These are phyloP conservation scores for Conger conger DNA, from an alignment of 2,113 vertebrate genomes.

Conservation along the genomic window DNA sequence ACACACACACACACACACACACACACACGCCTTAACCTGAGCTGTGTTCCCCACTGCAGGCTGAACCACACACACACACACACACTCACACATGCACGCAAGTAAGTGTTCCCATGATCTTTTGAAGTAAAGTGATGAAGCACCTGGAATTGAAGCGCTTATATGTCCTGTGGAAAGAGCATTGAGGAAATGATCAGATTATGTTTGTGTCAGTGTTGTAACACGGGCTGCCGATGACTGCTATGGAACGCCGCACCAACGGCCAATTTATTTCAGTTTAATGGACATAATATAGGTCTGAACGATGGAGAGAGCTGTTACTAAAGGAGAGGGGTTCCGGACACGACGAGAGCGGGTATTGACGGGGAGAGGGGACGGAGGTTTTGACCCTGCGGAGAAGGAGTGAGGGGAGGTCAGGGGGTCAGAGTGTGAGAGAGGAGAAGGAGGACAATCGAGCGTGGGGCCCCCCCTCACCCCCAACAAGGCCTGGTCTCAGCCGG, in stretches of 20 bases:
- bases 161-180: constrained; percentile 13
- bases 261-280: constrained; percentile 7
- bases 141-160: constrained; percentile 4
- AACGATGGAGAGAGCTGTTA: neutral
- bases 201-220: constrained; percentile 11
- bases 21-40: neutral
- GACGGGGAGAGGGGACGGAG: neutral
- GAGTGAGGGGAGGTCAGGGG: neutral
- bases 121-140: neutral
- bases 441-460: neutral
- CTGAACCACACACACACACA: neutral
- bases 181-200: neutral
- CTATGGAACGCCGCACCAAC: neutral
- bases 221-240: neutral
- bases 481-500: neutral
- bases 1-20: neutral
- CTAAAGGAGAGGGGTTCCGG: neutral
- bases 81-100: neutral
- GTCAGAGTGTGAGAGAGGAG: neutral
- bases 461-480: neutral
- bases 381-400: neutral
- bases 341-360: neutral
- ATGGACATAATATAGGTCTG: neutral
- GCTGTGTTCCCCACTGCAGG: too few species aligned
- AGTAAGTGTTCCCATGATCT: constrained; percentile 2